These are phyloP conservation scores for Poecilia latipinna DNA, from an alignment of 2,113 vertebrate genomes.

Conservation along the genomic window DNA sequence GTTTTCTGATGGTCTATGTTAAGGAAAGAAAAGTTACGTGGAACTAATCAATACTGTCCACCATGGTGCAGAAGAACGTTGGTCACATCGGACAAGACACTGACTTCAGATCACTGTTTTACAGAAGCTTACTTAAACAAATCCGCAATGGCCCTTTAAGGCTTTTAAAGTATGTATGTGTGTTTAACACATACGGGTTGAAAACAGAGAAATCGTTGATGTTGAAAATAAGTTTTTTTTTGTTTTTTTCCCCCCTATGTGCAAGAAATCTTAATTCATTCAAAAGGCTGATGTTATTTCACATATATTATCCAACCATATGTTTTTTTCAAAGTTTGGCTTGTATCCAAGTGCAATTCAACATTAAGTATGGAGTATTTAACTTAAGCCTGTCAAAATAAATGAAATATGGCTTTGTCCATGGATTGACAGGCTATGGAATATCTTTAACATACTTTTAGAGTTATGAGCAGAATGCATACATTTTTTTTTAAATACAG, in stretches of 20 bases:
- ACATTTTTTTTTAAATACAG: constrained; percentile 11
- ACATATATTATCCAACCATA: neutral
- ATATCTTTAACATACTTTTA: constrained; percentile 27
- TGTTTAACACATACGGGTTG: neutral
- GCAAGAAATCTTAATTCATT: neutral
- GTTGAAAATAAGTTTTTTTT: neutral
- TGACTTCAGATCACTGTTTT: neutral
- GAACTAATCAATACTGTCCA: neutral
- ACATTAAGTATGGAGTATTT: constrained; percentile 4
- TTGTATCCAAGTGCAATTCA: constrained; percentile 2
- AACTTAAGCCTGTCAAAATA: constrained; percentile 23
- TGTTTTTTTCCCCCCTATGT: too few species aligned
- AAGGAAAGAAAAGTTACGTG: neutral
- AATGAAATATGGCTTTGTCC: constrained; percentile 20
- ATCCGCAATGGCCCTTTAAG: neutral
- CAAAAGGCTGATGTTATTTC: neutral
- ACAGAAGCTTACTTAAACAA: neutral
- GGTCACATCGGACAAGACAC: neutral
- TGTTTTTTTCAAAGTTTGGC: neutral
- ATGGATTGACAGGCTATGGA: constrained; percentile 20
- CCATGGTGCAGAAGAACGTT: neutral
- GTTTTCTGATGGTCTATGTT: neutral
- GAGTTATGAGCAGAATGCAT: constrained; percentile 5
- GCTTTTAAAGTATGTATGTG: neutral
- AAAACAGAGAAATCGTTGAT: neutral